Percentiles rank a stretch among this genome's conserved stretches.
These are phyloP conservation scores for Austrofundulus limnaeus DNA, from an alignment of 2,113 vertebrate genomes.

Conservation along the genomic window DNA sequence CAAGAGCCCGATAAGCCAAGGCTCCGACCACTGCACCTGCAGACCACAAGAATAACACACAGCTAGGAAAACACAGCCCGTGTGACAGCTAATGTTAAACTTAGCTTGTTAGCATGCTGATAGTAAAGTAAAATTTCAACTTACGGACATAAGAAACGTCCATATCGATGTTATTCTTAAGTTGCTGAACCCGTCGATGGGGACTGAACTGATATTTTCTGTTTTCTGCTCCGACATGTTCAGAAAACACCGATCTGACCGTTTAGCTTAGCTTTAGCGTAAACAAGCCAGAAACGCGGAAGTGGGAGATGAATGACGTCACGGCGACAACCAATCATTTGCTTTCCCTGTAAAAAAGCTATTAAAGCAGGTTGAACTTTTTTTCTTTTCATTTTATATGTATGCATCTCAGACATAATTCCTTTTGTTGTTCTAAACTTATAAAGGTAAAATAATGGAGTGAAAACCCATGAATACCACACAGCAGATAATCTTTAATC, in stretches of 20 bases:
- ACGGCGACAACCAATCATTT: neutral
- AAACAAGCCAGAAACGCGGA: slow-evolving; percentile 36
- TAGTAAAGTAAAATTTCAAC: slow-evolving; percentile 14
- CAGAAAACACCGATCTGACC: neutral
- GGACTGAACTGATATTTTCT: slow-evolving; percentile 70
- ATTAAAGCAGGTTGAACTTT: neutral
- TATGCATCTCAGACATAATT: no score
- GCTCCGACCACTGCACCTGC: slow-evolving; percentile 91
- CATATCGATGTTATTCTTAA: slow-evolving; percentile 79
- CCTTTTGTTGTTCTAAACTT: neutral
- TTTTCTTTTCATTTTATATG: neutral
- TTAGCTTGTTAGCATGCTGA: neutral
- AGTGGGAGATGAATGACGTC: slow-evolving; percentile 33
- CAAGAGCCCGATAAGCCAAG: slow-evolving; percentile 86
- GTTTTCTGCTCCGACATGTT: slow-evolving; percentile 69
- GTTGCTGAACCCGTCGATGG: slow-evolving; percentile 78
- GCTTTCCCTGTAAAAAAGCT: neutral
- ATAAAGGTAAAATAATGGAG: no score
- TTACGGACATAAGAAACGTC: slow-evolving; percentile 81
- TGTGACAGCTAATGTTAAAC: neutral
- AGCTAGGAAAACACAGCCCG: neutral
- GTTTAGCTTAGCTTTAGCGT: neutral
- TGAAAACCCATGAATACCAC: no score
- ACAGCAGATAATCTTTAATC: neutral
- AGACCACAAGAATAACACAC: neutral